phyloP scores from a whole-genome alignment of 2,113 vertebrate species.

The Galeopterus variegatus region DNA sequence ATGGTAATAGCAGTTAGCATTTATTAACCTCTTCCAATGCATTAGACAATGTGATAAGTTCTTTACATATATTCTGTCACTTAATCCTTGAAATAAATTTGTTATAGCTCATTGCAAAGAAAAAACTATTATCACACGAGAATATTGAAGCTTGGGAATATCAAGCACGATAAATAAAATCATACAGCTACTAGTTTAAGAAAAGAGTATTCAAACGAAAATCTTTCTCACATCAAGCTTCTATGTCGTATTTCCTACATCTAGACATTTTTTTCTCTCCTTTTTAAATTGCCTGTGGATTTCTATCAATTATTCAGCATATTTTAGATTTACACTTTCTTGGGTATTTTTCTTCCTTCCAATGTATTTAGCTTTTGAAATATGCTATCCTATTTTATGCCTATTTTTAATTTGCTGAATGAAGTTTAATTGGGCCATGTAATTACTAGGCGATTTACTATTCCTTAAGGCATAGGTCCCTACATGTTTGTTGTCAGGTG shows the following conservation, averaged over 20 bases:
- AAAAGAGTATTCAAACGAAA: slow-evolving; percentile 50
- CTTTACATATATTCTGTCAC: background rate
- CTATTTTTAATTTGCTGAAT: background rate
- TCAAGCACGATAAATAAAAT: background rate
- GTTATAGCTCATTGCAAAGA: background rate
- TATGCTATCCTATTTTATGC: background rate
- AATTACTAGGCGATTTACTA: background rate
- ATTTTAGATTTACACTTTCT: slow-evolving; percentile 1
- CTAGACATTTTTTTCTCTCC: background rate
- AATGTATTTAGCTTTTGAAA: background rate
- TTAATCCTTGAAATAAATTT: background rate
- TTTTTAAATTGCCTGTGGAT: background rate
- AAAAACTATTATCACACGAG: background rate
- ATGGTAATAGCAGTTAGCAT: background rate
- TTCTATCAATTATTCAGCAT: background rate
- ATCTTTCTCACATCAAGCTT: background rate
- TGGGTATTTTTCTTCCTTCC: background rate
- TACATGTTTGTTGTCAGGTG: background rate
- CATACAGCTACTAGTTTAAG: background rate
- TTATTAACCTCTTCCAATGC: background rate
- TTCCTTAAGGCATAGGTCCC: background rate
- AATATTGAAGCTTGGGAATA: slow-evolving; percentile 4
- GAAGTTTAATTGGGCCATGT: background rate
- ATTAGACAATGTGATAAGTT: background rate
- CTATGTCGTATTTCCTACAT: background rate